Percentiles rank a stretch among this genome's conserved stretches.
phyloP scores from a whole-genome alignment of 2,113 vertebrate genomes.

The Formicarius rufipectus region DNA sequence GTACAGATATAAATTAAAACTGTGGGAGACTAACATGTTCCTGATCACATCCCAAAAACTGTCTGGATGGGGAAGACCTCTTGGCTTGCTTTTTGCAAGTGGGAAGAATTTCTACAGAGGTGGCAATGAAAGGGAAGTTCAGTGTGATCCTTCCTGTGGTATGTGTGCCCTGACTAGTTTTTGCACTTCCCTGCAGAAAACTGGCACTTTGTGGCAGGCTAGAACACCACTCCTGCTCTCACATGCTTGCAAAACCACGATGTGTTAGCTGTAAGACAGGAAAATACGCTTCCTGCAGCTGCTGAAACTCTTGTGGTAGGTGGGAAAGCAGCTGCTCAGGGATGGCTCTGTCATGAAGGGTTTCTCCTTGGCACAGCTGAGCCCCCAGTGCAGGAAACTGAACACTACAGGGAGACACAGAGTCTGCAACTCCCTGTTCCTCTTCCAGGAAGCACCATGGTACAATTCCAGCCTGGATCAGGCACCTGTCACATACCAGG shows the following conservation, averaged over 20 bases:
- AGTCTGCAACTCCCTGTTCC: neutral
- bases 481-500: neutral
- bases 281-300: neutral
- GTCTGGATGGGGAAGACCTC: neutral
- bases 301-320: neutral
- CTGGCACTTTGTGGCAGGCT: neutral
- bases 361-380: neutral
- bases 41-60: neutral
- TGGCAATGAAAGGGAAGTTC: neutral
- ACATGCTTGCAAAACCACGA: neutral
- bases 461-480: neutral
- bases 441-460: neutral
- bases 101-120: neutral
- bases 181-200: neutral
- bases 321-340: neutral
- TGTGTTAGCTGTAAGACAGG: neutral
- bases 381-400: neutral
- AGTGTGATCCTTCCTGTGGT: neutral
- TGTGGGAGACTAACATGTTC: neutral
- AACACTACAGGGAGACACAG: neutral
- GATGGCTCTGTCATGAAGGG: neutral
- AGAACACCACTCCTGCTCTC: neutral
- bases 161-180: neutral
- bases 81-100: neutral
- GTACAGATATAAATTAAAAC: neutral